Percentiles rank a stretch among this genome's conserved stretches.
These are phyloP conservation scores for Cariama cristata DNA, from an alignment of 2,113 vertebrate species.

Conservation along the genomic window DNA sequence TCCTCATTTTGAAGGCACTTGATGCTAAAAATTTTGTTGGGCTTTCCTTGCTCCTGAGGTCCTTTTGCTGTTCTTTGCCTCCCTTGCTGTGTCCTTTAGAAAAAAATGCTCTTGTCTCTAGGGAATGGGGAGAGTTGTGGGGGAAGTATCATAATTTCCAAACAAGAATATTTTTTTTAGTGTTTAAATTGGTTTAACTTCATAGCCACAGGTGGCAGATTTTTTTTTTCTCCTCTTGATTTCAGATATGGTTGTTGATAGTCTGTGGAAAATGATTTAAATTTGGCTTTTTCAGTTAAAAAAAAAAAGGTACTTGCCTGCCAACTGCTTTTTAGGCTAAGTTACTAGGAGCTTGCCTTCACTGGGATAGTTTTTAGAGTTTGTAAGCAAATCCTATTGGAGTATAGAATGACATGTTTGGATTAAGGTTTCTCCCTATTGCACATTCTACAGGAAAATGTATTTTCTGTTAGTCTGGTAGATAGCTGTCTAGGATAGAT, in stretches of 20 bases:
- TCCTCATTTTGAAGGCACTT: background rate
- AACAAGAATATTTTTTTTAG: background rate
- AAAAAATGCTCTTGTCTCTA: background rate
- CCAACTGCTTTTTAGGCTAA: background rate
- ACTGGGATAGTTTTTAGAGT: background rate
- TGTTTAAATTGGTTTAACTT: background rate
- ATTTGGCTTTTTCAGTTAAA: background rate
- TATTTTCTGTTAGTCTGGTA: background rate
- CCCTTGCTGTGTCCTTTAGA: background rate
- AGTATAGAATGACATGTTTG: background rate
- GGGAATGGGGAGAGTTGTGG: background rate
- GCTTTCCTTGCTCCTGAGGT: background rate
- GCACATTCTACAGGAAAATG: background rate
- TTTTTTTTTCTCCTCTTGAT: background rate
- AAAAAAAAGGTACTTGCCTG: background rate
- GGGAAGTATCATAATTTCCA: background rate
- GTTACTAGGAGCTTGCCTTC: background rate
- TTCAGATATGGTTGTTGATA: background rate
- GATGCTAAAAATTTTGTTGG: background rate
- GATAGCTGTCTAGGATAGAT: background rate
- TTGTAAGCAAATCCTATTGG: constrained; percentile 11
- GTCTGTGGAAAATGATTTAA: background rate
- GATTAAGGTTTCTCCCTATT: background rate
- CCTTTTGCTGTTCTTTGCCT: background rate
- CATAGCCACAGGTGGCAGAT: background rate